Conservation (phyloP, 2,888 invertebrate genomes). For the Hirtodrosophila duncani region DNA sequence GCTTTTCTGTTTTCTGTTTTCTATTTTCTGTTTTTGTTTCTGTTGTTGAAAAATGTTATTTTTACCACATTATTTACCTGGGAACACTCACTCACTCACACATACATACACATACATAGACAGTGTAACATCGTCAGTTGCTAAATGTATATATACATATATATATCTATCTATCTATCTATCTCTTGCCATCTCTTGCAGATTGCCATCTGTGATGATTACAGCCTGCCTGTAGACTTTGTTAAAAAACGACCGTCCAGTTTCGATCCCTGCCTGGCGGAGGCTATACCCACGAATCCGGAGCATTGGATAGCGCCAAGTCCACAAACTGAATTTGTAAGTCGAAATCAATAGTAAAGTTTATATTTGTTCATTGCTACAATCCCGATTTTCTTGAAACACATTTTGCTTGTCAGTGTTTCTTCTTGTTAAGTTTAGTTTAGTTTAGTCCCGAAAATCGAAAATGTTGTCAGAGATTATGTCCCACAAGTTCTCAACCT, state of each 20-base stretch:
- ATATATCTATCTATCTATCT: too few relatives aligned
- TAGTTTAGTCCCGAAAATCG: too few relatives aligned
- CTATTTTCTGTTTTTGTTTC: conserved; percentile 2
- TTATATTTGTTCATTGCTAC: background rate
- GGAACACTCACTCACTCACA: background rate
- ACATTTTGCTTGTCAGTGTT: too few relatives aligned
- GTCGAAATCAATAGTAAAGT: conserved; percentile 34
- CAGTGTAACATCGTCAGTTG: too few relatives aligned
- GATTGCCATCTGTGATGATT: conserved; percentile 92
- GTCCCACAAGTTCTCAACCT: too few relatives aligned
- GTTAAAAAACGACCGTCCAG: conserved; percentile 85
- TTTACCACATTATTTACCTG: conserved; percentile 43
- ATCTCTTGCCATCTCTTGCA: conserved; percentile 78
- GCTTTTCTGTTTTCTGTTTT: conserved; percentile 5
- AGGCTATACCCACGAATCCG: conserved; percentile 80
- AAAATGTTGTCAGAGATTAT: too few relatives aligned
- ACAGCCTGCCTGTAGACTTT: conserved; percentile 91
- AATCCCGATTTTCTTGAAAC: too few relatives aligned
- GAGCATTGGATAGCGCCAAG: conserved; percentile 77
- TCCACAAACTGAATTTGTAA: conserved; percentile 78
- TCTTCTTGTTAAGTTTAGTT: too few relatives aligned
- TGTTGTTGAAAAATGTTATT: conserved; percentile 44
- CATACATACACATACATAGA: too few relatives aligned
- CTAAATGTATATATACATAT: too few relatives aligned
- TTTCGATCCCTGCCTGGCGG: conserved; percentile 82